Conservation (phyloP, 2,113 vertebrate species). For the Micromys minutus region DNA sequence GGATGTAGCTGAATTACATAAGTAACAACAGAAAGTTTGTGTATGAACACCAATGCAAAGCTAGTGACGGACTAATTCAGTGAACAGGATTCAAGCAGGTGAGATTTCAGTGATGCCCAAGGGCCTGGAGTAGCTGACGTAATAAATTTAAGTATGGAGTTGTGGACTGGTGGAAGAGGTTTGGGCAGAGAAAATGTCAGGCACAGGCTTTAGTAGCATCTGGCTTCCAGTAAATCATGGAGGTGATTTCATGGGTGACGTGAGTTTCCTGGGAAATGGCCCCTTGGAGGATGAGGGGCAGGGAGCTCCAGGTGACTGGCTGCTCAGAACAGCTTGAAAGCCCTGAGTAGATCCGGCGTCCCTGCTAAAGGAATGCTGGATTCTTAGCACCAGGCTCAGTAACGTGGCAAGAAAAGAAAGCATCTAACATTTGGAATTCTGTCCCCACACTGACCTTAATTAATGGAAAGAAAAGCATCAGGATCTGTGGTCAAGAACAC, state of each 20-base stretch:
- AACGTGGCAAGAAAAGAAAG: background rate
- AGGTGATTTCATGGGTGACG: slow-evolving; percentile 22
- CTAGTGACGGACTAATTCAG: no score
- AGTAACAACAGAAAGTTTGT: background rate
- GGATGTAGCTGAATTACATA: background rate
- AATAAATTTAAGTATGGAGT: background rate
- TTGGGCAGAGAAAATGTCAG: slow-evolving; percentile 3
- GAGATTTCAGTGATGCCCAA: background rate
- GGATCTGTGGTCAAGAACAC: background rate
- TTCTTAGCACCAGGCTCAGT: background rate
- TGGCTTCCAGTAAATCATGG: slow-evolving; percentile 30
- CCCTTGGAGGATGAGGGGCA: background rate
- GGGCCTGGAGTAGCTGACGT: background rate
- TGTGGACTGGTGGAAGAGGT: background rate
- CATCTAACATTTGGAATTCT: background rate
- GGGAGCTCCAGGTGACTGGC: background rate
- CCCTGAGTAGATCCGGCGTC: background rate
- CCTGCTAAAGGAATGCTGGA: background rate
- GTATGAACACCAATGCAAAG: background rate
- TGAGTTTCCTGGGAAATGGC: background rate
- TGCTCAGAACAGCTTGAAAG: background rate
- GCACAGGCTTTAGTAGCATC: slow-evolving; percentile 1
- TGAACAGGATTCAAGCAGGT: background rate
- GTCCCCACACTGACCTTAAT: background rate
- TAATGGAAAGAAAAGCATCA: background rate